Evolutionary conservation across 2,113 vertebrate species (phyloP).

Genomic region (Eurystomus gularis): DNA sequence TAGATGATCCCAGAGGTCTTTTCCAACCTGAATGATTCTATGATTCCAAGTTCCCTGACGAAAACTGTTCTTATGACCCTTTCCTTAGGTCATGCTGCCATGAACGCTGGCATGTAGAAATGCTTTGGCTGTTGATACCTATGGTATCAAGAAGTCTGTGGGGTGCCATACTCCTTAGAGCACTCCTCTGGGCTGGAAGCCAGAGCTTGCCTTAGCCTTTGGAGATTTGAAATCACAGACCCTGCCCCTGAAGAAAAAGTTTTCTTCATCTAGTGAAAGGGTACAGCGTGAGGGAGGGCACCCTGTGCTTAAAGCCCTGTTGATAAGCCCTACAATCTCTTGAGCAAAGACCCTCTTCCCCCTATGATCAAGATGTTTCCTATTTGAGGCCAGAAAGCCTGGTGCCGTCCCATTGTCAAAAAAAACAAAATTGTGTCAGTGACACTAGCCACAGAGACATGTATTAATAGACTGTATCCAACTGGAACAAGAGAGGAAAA

Average conservation of each 20-base stretch:
- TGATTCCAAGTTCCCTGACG: background rate
- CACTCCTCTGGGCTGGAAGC: background rate
- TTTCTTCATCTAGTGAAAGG: background rate
- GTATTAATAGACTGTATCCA: too few species aligned
- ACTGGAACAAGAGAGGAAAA: too few species aligned
- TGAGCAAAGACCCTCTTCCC: too few species aligned
- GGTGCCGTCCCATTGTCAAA: too few species aligned
- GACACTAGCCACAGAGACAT: too few species aligned
- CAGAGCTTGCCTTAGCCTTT: background rate
- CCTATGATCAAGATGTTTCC: too few species aligned
- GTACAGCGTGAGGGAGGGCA: background rate
- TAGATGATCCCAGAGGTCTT: too few species aligned
- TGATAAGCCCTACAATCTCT: too few species aligned
- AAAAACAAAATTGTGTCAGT: too few species aligned
- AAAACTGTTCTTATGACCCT: background rate
- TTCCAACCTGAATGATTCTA: too few species aligned
- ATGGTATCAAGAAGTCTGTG: background rate
- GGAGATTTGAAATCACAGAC: background rate
- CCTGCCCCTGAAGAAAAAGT: background rate
- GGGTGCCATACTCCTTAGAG: background rate
- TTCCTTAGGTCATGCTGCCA: background rate
- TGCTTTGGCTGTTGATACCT: background rate
- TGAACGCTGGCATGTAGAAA: background rate
- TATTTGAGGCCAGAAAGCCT: too few species aligned
- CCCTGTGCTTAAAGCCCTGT: too few species aligned